Percentiles rank a stretch among this genome's conserved stretches.
Conservation (phyloP, 2,113 vertebrate genomes). For the Tupaia tana region DNA sequence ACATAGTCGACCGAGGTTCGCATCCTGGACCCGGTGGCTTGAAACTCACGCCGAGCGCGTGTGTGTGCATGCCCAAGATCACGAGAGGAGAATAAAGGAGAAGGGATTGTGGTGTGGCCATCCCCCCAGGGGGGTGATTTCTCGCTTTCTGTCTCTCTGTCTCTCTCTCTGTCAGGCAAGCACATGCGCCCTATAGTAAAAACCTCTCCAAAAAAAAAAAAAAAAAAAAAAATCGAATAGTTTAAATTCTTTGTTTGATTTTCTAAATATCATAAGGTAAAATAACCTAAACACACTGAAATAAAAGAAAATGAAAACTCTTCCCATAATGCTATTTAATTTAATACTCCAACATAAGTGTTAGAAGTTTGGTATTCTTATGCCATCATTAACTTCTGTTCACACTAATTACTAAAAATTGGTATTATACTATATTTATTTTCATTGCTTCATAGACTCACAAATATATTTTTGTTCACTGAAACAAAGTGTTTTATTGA, state of each 20-base stretch:
- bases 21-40: no score
- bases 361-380: not conserved
- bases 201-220: no score
- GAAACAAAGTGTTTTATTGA: not conserved
- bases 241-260: slow-evolving; percentile 1
- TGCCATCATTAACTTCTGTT: slow-evolving; percentile 2
- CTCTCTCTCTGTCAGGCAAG: no score
- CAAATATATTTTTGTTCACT: not conserved
- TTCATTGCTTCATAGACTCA: not conserved
- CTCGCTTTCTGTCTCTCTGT: no score
- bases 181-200: no score
- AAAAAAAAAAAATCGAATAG: no score
- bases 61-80: no score
- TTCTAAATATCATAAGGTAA: slow-evolving; percentile 4
- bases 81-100: no score
- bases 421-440: not conserved
- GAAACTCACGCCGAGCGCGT: no score
- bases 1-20: no score
- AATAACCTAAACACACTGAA: not conserved
- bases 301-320: not conserved
- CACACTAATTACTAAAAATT: not conserved
- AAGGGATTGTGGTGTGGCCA: no score
- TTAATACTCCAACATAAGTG: not conserved
- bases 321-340: not conserved
- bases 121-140: no score